Evolutionary conservation across 2,113 vertebrate species (phyloP).

Genomic region (Myotis yumanensis): DNA sequence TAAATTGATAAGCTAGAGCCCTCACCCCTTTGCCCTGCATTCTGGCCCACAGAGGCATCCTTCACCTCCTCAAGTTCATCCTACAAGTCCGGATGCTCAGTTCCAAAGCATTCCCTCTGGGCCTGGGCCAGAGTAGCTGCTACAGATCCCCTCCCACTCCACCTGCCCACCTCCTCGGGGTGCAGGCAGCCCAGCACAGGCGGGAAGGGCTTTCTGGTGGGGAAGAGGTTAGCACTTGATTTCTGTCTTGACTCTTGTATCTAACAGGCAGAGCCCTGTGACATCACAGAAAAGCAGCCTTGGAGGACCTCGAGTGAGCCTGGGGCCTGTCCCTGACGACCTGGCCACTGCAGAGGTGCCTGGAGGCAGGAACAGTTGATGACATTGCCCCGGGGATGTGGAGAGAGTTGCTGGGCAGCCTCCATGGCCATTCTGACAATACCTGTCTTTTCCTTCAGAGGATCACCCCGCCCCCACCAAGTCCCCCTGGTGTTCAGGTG

Average conservation of each 20-base stretch:
- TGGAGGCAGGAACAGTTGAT: not conserved
- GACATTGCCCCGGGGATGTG: no score
- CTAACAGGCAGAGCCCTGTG: constrained; percentile 8
- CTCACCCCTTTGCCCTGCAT: not conserved
- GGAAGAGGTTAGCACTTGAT: constrained; percentile 62
- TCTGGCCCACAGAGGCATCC: not conserved
- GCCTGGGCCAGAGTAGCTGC: constrained; percentile 32
- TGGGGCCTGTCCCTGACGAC: not conserved
- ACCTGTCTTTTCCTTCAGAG: not conserved
- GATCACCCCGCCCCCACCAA: not conserved
- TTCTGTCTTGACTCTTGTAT: constrained; percentile 62
- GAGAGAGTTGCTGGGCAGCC: not conserved
- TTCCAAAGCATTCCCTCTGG: not conserved
- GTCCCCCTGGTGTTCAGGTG: not conserved
- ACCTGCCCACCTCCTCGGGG: not conserved
- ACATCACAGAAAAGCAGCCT: constrained; percentile 29
- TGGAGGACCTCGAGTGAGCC: not conserved
- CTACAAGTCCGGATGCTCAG: not conserved
- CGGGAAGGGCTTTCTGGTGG: constrained; percentile 59
- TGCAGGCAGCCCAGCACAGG: not conserved
- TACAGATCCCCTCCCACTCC: not conserved
- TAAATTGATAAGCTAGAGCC: not conserved
- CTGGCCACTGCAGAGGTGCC: not conserved
- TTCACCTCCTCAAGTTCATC: not conserved
- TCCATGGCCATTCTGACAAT: not conserved